Evolutionary conservation across 2,113 vertebrate species (phyloP), one percentile per base, ranked within the genome.

Genomic region (Hypomesus transpacificus): DNA sequence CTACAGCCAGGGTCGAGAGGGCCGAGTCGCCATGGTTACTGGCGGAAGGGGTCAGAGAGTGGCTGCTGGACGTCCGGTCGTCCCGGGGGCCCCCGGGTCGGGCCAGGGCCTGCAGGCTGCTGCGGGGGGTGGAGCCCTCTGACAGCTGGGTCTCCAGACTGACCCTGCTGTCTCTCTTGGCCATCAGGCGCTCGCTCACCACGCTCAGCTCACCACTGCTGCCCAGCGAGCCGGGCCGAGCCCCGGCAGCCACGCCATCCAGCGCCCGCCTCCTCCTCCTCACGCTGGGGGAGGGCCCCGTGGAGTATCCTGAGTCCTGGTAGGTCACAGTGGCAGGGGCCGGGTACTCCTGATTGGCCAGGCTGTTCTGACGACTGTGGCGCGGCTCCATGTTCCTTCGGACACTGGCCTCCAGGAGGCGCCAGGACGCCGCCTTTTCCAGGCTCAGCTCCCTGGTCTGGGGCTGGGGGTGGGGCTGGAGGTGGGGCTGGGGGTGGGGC

Each of bases 261-360:
- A 81, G 62, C 21, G 87, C 89, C 50, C 87, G 87, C 67, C 88
- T 94, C 79, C 90, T 92, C 83, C 89, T 89, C 20, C 92, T 83
- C 73, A 94, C 69, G 75, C 92, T 93, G 56, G 92, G 93, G 58
- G 93, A 94, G 61, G 93, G 93, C 2, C 93, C 93, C 3, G 93
- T 94, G 0, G 93, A 94, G 79, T 94, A 94, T 66, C 93, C 93
- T 9, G 93, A 94, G 81, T 94, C 93, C 83, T 94, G 93, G 75
- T 94, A 92, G 77, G 87, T 92, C 75, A 91, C 64, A 2, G 69
- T 71, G 14, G 77, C 68, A 20, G 89, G 76, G 0, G 87, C 82
- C 13, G 89, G 87, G 70, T 92, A 93, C 66, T 94, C 92, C 70
- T 92, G 92, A 56, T 87, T 82, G 34, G 90, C 90, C 73, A 92